phyloP scores from a whole-genome alignment of 2,888 invertebrate genomes.

The Drosophila macrospina region DNA sequence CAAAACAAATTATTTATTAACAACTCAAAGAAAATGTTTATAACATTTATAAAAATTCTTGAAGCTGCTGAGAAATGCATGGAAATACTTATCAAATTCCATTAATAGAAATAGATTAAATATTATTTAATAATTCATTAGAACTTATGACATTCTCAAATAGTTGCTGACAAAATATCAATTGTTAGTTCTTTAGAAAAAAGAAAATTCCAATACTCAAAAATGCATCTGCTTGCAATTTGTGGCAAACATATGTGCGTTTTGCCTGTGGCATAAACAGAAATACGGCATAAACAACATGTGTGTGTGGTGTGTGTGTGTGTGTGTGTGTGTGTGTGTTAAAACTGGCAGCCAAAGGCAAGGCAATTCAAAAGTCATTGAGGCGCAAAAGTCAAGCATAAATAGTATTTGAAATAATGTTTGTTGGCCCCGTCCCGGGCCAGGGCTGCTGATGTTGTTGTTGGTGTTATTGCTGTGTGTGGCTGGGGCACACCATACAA shows the following conservation, averaged over 20 bases:
- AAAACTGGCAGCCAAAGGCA: constrained; percentile 77
- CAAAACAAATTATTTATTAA: too few relatives aligned
- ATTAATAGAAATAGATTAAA: background rate
- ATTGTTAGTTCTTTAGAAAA: background rate
- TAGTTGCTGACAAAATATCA: constrained; percentile 43
- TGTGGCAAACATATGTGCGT: constrained; percentile 71
- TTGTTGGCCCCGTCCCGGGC: constrained; percentile 76
- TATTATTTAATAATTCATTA: background rate
- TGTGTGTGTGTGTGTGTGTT: constrained; percentile 35
- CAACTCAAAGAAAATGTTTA: background rate
- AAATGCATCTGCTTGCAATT: constrained; percentile 62
- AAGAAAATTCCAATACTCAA: constrained; percentile 35
- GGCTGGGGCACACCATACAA: constrained; percentile 38
- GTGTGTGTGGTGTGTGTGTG: constrained; percentile 12
- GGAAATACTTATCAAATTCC: background rate
- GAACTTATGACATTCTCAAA: background rate
- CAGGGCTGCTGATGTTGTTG: constrained; percentile 16
- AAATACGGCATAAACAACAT: constrained; percentile 37
- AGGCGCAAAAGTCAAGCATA: constrained; percentile 82
- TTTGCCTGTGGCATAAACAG: constrained; percentile 46
- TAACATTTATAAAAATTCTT: background rate
- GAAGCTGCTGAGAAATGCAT: background rate
- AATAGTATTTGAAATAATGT: constrained; percentile 78
- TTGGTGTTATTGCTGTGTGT: constrained; percentile 3
- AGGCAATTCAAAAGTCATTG: constrained; percentile 82